Evolutionary conservation across 2,888 invertebrate species (phyloP), one percentile per base, ranked within the genome.

Genomic region (Pogonocherus hispidulus): DNA sequence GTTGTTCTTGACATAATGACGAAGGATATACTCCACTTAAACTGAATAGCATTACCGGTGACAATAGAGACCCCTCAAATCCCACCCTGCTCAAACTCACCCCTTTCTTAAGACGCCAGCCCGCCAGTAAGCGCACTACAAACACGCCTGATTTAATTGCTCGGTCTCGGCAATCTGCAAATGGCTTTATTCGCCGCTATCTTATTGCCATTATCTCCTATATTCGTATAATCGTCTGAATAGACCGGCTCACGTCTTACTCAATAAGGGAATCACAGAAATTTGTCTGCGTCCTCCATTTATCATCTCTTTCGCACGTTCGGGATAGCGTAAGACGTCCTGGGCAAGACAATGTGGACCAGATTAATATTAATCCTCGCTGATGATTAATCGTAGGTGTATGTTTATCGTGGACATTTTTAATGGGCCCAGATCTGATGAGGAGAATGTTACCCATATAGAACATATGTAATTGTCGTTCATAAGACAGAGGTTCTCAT

Each of bases 81-180:
- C 8, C 37, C 35, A 51, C 62, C 62, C 62, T 22, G 22, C 51
- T 54, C 66, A 47, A 47, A 54, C 66, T 47, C 66, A 66, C 54
- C 66, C 66, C 66, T 55, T 60, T 47, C 60, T 66, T 60, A 60
- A 41, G 66, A 52, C 60, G 35, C 47, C 19, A 35, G 54, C 22
- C 66, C 59, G 20, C 44, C 44, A 16, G 54, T 47, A 54, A 59
- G 66, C 71, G 65, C 69, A 71, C 70, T 56, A 74, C 80, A 81
- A 80, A 79, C 76, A 78, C 75, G 76, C 74, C 79, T 81, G 80
- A 83, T 82, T 83, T 81, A 82, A 83, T 83, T 82, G 81, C 75
- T 70, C 68, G 57, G 73, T 74, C 74, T 74, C 74, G 71, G 72
- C 76, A 78, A 80, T 79, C 77, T 75, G 69, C 78, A 78, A 79